Evolutionary conservation across 2,797 vertebrate species (phyloP).

Genomic region (Crenichthys baileyi): DNA sequence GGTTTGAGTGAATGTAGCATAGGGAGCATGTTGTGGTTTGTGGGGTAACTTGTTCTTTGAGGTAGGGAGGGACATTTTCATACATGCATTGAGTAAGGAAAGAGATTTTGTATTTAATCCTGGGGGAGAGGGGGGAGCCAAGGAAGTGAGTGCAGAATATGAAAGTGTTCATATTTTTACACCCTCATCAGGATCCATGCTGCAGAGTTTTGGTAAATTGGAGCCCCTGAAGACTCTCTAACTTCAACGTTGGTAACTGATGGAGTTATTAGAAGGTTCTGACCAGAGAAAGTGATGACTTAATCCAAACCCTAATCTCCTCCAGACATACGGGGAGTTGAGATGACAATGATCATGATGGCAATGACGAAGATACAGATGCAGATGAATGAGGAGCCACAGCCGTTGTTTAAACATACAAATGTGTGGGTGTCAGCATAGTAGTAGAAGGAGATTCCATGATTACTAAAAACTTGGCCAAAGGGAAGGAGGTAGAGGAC

Average conservation of each 20-base stretch:
- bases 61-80: no score
- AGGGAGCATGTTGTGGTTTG: no score
- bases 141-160: no score
- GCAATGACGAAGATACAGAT: not conserved
- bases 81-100: no score
- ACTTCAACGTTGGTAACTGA: not conserved
- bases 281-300: not conserved
- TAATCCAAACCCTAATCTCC: not conserved
- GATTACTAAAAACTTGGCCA: not conserved
- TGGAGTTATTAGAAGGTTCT: not conserved
- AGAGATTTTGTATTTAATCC: no score
- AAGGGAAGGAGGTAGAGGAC: not conserved
- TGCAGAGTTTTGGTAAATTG: no score
- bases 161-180: no score
- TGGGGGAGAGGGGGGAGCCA: no score
- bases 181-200: no score
- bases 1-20: no score
- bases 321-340: not conserved
- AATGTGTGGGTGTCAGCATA: not conserved
- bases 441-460: not conserved
- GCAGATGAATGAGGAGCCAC: not conserved
- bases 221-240: not conserved
- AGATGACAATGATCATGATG: not conserved
- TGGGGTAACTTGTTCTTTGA: no score
- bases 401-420: not conserved